Base-by-base conservation (phyloP, 2,888 invertebrate species). In the Diadegma fenestrale region DNA sequence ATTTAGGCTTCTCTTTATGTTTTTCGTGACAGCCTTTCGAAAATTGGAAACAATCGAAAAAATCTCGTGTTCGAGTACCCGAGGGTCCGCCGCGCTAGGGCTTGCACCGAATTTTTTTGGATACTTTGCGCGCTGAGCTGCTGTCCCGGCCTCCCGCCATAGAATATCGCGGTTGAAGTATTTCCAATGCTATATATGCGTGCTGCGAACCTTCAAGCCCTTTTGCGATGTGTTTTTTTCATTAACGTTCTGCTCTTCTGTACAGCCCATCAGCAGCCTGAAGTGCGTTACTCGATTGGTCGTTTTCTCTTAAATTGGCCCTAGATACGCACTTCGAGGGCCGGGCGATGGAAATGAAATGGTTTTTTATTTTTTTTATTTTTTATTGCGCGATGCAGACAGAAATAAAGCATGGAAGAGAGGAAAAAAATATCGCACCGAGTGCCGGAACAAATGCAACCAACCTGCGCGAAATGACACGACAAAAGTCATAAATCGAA, bases 181-280 rank as follows among this genome's bases (percentile, higher is more conserved):
- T 54, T 37, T 45, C 33, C 22, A 17, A 69, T 19, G 64, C 37
- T 54, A n/a, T n/a, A n/a, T n/a, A 54, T 26, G n/a, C 54, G 26
- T 51, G 43, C 45, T 63, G 22, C n/a, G 48, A 10, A 19, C 66
- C 45, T 30, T 45, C 61, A n/a, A 22, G 33, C 73, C 26, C 26
- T 73, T n/a, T n/a, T 41, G 41, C 85, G 76, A 82, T 79, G 66
- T 37, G 10, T 37, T 82, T 82, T 85, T 85, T 85, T 85, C 79
- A 82, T 82, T 82, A 80, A 80, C 79, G 71, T 61, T 85, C 76
- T n/a, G n/a, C n/a, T 66, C 82, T 78, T 79, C 71, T 85, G 76
- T 66, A 66, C 75, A 45, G 30, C 30, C 37, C 8, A 58, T 41
- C 73, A 12, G 22, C 19, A 45, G 33, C 54, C n/a, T n/a, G 58